Base-by-base conservation (phyloP, 2,888 invertebrate species). In the Drosophila seclusa region DNA sequence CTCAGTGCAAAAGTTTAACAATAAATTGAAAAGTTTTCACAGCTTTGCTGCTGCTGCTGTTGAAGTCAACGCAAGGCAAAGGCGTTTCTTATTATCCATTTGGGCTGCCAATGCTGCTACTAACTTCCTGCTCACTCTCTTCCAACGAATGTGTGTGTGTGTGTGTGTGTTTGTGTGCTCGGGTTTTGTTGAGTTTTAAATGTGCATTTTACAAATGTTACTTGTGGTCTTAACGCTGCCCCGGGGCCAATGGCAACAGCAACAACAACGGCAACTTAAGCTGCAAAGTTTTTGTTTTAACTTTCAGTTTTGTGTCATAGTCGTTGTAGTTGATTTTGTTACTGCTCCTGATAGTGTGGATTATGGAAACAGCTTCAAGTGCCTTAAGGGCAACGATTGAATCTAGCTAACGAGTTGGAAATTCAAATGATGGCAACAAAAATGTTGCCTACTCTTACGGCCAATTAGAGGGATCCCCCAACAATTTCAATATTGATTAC, bases 1-100 rank as follows among this genome's bases (percentile, higher is more conserved):
- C 83, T 83, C 82, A 81, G 89, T 87, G 87, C 90, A 73, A 90
- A 90, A 90, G 86, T 90, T 90, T 90, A 87, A 90, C 91, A 90
- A 90, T 90, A 90, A 90, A 90, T 90, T 90, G 91, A 87, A 90
- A 90, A 90, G 81, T 90, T 90, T 83, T 83, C 86, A 81, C 86
- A 83, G 76, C 79, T 82, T 55, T 55, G 24, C 24, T 45, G 45
- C 78, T 87, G 73, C 65, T 68, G 72, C 75, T 81, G 82, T 73
- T 78, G 72, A 80, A 83, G 82, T 77, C 80, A 83, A 80, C 45
- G 57, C 73, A 76, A 76, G 76, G 76, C 82, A 82, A 83, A 80
- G 80, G 82, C 87, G 79, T 88, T 89, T 83, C 86, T 80, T 87
- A 87, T 87, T 89, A 85, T 89, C 87, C 86, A 80, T 87, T 86